These are phyloP conservation scores for Tipula confusa DNA, from an alignment of 2,888 invertebrate species.

Conservation along the genomic window DNA sequence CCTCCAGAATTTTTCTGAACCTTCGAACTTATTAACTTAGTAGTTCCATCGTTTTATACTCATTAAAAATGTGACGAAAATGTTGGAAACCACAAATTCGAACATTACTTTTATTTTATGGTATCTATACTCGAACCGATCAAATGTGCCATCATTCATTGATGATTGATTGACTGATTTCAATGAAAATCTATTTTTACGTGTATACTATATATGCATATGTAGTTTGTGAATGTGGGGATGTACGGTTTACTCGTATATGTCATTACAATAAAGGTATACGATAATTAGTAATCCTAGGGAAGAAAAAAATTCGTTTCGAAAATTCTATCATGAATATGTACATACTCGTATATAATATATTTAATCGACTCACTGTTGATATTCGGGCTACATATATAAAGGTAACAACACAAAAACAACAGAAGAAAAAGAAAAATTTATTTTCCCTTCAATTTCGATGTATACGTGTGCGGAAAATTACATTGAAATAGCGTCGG, in stretches of 20 bases:
- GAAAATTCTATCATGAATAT: neutral
- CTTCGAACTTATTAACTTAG: no score
- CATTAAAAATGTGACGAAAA: no score
- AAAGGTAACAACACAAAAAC: neutral
- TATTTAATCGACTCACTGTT: slow-evolving; percentile 12
- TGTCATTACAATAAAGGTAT: neutral
- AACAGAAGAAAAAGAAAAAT: no score
- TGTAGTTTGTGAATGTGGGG: neutral
- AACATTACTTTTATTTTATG: neutral
- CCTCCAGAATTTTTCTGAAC: no score
- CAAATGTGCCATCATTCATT: neutral
- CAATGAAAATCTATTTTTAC: no score
- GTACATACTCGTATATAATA: neutral
- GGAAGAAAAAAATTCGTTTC: neutral
- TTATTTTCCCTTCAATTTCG: neutral
- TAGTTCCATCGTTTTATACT: no score
- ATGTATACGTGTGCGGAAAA: neutral
- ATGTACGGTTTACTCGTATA: neutral
- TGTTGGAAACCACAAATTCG: no score
- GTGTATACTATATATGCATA: neutral
- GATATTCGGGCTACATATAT: neutral
- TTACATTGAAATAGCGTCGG: neutral
- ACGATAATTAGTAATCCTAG: neutral
- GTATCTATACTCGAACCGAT: neutral
- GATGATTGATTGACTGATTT: neutral